Conservation (phyloP, 2,888 invertebrate genomes). For the Isotomurus palustris region DNA sequence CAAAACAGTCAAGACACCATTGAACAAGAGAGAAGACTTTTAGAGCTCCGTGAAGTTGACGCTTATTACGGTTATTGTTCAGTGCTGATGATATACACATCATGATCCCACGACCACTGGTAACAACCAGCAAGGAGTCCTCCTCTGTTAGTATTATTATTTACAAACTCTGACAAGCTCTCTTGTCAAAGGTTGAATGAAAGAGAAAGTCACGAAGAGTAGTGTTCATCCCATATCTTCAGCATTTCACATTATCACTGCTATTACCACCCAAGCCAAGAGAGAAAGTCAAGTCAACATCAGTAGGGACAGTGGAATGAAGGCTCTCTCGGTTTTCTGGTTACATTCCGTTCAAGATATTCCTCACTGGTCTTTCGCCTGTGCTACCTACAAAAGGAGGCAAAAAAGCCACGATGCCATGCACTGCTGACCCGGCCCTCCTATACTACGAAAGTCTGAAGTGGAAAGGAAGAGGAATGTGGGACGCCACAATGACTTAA, state of each 20-base stretch:
- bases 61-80: no score
- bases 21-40: no score
- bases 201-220: slow-evolving; percentile 3
- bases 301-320: neutral
- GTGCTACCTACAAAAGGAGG: neutral
- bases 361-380: neutral
- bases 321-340: neutral
- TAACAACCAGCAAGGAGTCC: no score
- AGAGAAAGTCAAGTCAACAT: neutral
- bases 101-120: no score
- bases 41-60: no score
- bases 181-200: neutral
- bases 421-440: no score
- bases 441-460: neutral
- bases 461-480: slow-evolving; percentile 1
- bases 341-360: neutral
- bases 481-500: slow-evolving; percentile 9
- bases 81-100: no score
- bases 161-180: no score
- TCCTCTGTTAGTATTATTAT: no score
- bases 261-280: neutral
- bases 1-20: no score
- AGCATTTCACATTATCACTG: neutral
- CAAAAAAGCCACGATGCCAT: neutral
- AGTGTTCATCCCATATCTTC: neutral